Base-by-base conservation (phyloP, 2,888 invertebrate genomes). In the Conistra vaccinii region DNA sequence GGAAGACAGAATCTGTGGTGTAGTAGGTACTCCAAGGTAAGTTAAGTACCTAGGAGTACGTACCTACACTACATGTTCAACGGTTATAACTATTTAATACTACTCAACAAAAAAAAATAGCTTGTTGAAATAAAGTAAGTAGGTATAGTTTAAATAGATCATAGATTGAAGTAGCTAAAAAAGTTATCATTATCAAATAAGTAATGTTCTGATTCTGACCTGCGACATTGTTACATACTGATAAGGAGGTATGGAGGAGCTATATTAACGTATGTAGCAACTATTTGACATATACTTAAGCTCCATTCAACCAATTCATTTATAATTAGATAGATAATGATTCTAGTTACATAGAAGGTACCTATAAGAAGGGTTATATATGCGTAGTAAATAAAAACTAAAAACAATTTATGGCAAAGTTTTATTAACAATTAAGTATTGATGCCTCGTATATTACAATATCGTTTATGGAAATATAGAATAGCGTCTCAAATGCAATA, bases 381-480 rank as follows among this genome's bases (percentile, higher is more conserved):
- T 60, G 32, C 1, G 35, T 55, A 35, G 14, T 48, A 68, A 78
- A 84, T 67, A 17, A 76, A 74, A 86, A 73, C 57, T 14, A 72
- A 32, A 60, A 69, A 32, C 5, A 77, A 57, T 68, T 81, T 71
- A 80, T 78, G 78, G 76, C 81, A 87, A 82, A 73, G 76, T 89
- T 93, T 91, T 93, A 93, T 91, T 93, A 90, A 93, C 91, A 94
- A 87, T 93, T 93, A 94, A 95, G 94, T 94, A 94, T 92, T 91
- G 89, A 88, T 91, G 94, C 94, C 92, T 92, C 86, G 73, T 87
- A 88, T 76, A 73, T 63, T 89, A 91, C 85, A 89, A 87, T 86
- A 83, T 80, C 69, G 77, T 75, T 42, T 84, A 84, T 72, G 73
- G 74, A 85, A 85, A 79, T 79, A 87, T 63, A 81, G 75, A 81